Base-by-base conservation (phyloP, 1,140 invertebrate genomes). In the Papilio helenus region DNA sequence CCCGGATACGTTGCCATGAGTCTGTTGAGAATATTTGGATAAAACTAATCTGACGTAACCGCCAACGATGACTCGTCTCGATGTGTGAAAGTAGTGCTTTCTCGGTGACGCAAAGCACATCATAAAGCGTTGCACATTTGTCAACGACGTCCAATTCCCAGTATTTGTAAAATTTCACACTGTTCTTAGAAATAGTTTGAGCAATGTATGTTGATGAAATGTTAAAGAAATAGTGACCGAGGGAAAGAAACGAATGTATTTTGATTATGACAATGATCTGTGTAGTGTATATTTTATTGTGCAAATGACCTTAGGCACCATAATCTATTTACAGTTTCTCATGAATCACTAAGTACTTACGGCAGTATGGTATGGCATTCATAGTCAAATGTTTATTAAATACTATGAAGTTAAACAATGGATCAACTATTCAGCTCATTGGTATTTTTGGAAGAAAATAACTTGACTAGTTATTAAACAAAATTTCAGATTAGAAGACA, bases 101-200 rank as follows among this genome's bases (percentile, higher is more conserved):
- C 61, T 68, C 61, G 61, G 23, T 68, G 61, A 68, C 61, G 23
- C 61, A 68, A 68, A 68, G 61, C 61, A 68, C 20, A 26, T 26
- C 61, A 65, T 65, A 29, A 29, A 65, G 61, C 61, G 29, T 68
- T 29, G 61, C 26, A 68, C 29, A 68, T 68, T 68, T 68, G 61
- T 68, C 61, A 68, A 68, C 14, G 12, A 34, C 23, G 23, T 12
- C 58, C 14, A 61, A 61, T 61, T 61, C 23, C 29, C 26, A 68
- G 23, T 29, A 29, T 68, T 34, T 16, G 26, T 29, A 23, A 61
- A 61, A 34, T 68, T 68, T 68, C 61, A 34, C 26, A 68, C 29
- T 79, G 74, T 73, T 77, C 18, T 20, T 76, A 55, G 46, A 58
- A 51, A 26, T 26, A 61, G 16, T 61, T 23, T 23, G 23, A 3